Evolutionary conservation across 1,140 invertebrate species (phyloP).

Genomic region (Microplitis mediator): DNA sequence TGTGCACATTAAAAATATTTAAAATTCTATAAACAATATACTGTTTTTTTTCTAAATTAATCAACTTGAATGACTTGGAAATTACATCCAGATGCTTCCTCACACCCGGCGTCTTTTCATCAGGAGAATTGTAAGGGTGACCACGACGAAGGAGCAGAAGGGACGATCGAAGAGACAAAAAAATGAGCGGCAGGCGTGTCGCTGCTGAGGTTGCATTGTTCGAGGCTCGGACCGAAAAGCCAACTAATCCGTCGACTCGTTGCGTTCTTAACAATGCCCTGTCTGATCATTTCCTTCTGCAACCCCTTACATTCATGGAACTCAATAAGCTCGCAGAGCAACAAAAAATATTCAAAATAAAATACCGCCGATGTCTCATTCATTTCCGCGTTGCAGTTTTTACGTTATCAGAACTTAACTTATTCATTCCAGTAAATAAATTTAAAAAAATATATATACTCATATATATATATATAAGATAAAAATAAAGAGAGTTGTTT

Average conservation of each 20-base stretch:
- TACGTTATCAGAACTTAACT: no score
- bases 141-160: background rate
- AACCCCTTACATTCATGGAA: background rate
- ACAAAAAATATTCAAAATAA: background rate
- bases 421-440: no score
- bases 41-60: no score
- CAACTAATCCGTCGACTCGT: constrained; percentile 19
- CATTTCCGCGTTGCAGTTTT: background rate
- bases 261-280: constrained; percentile 19
- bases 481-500: no score
- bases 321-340: no score
- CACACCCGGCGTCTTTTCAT: constrained; percentile 1
- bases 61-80: background rate
- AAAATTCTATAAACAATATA: no score
- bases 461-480: no score
- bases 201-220: constrained; percentile 25
- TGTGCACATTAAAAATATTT: no score
- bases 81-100: background rate
- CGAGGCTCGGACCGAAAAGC: background rate
- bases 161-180: constrained; percentile 8
- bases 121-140: constrained; percentile 12
- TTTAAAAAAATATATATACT: no score
- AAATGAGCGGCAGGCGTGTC: constrained; percentile 19
- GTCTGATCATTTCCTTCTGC: constrained; percentile 28
- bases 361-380: no score